Conservation (phyloP, 2,888 invertebrate genomes). For the Thecophora atra region DNA sequence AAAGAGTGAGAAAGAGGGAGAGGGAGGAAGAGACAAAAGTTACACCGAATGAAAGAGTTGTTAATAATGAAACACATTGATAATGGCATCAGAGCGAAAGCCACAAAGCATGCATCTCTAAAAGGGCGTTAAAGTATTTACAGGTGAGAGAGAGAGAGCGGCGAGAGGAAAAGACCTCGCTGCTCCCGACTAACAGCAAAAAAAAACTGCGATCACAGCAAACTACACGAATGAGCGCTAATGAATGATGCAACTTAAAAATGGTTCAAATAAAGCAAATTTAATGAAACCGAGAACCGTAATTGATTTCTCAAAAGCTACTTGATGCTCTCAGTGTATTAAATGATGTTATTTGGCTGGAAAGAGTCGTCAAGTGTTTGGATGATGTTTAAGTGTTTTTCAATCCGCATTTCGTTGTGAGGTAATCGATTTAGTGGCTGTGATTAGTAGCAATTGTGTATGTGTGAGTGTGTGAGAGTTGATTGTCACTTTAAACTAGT, state of each 20-base stretch:
- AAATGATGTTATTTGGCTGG: constrained; percentile 15
- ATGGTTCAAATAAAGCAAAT: constrained; percentile 8
- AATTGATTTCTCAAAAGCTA: neutral
- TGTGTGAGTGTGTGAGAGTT: neutral
- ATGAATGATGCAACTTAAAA: constrained; percentile 39
- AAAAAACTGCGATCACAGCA: neutral
- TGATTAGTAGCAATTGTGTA: neutral
- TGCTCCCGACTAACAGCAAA: neutral
- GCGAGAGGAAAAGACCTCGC: neutral
- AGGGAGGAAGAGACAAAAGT: constrained; percentile 36
- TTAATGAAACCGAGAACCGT: neutral
- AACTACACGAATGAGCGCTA: constrained; percentile 10
- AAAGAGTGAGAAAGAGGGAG: constrained; percentile 31
- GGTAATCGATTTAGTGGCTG: neutral
- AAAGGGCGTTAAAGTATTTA: neutral
- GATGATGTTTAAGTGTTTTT: neutral
- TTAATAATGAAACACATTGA: constrained; percentile 6
- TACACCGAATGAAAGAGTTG: neutral
- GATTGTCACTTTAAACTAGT: neutral
- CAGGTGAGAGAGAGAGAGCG: neutral
- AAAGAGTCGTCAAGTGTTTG: neutral
- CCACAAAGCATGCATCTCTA: constrained; percentile 10
- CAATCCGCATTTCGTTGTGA: neutral
- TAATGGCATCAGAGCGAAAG: neutral
- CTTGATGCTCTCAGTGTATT: constrained; percentile 28